These are phyloP conservation scores for Ellobium chinense DNA, from an alignment of 2,888 invertebrate genomes.

Conservation along the genomic window DNA sequence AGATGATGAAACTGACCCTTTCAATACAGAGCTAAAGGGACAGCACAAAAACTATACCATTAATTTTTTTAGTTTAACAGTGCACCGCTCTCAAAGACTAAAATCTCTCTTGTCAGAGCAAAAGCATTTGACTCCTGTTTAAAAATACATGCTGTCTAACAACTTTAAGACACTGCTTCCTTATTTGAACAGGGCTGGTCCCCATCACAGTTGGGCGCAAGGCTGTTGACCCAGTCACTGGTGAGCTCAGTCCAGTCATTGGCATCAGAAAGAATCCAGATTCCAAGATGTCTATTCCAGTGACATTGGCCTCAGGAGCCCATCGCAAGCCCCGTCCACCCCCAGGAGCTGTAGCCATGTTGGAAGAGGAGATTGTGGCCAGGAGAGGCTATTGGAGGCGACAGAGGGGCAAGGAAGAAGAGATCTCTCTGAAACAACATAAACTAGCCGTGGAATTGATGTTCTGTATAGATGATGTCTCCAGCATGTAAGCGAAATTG, in stretches of 20 bases:
- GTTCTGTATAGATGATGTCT: slow-evolving; percentile 36
- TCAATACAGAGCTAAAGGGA: too few species aligned
- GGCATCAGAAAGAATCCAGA: slow-evolving; percentile 71
- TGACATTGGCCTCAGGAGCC: slow-evolving; percentile 71
- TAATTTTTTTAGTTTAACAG: too few species aligned
- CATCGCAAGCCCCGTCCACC: slow-evolving; percentile 72
- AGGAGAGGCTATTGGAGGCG: slow-evolving; percentile 73
- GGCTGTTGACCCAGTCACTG: slow-evolving; percentile 74
- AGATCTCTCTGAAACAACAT: slow-evolving; percentile 56
- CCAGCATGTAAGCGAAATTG: not conserved
- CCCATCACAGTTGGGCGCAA: slow-evolving; percentile 74
- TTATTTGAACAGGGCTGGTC: slow-evolving; percentile 65
- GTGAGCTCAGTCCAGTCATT: slow-evolving; percentile 73
- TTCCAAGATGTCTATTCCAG: slow-evolving; percentile 70
- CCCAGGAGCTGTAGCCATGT: slow-evolving; percentile 71
- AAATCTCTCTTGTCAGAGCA: too few species aligned
- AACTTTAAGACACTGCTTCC: not conserved
- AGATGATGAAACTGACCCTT: too few species aligned
- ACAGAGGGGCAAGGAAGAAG: slow-evolving; percentile 71
- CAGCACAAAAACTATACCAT: too few species aligned
- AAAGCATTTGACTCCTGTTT: too few species aligned
- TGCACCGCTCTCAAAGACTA: too few species aligned
- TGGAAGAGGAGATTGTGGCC: slow-evolving; percentile 75
- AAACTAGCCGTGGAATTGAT: slow-evolving; percentile 39
- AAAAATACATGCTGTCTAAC: too few species aligned